These are phyloP conservation scores for Macrosiphum euphorbiae DNA, from an alignment of 2,888 invertebrate genomes.

Conservation along the genomic window DNA sequence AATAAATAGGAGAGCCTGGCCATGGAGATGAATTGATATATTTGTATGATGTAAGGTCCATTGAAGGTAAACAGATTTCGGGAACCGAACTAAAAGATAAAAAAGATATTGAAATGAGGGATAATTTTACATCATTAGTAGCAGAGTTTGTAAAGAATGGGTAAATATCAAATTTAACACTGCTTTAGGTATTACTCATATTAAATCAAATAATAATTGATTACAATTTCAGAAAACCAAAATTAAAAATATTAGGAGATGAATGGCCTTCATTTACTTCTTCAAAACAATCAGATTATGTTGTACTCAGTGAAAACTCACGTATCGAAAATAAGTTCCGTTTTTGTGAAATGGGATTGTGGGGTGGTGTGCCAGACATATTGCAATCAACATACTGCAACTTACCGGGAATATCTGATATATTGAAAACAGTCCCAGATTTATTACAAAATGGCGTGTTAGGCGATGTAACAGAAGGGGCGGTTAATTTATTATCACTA, in stretches of 20 bases:
- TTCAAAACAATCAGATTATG: conserved; percentile 70
- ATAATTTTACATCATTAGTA: conserved; percentile 78
- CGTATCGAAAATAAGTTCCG: conserved; percentile 70
- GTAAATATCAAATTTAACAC: conserved; percentile 66
- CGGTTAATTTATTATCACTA: conserved; percentile 28
- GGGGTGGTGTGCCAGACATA: conserved; percentile 76
- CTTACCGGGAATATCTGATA: conserved; percentile 67
- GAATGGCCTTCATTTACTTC: conserved; percentile 67
- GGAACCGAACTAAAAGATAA: conserved; percentile 69
- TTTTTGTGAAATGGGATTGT: conserved; percentile 78
- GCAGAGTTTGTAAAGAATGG: conserved; percentile 77
- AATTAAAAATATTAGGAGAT: conserved; percentile 64
- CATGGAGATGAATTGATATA: conserved; percentile 83
- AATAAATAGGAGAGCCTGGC: conserved; percentile 66
- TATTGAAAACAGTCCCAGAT: conserved; percentile 64
- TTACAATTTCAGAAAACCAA: conserved; percentile 66
- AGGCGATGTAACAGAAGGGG: conserved; percentile 41
- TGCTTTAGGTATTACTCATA: neutral
- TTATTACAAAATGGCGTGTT: conserved; percentile 61
- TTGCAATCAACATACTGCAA: conserved; percentile 74
- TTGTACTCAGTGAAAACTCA: conserved; percentile 74
- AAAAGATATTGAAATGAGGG: conserved; percentile 77
- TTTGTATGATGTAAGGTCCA: conserved; percentile 76
- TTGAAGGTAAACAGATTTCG: conserved; percentile 69
- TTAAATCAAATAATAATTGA: conserved; percentile 3